Percentiles rank a stretch among this genome's conserved stretches.
Conservation (phyloP, 2,113 vertebrate genomes). For the Terrapene triunguis region DNA sequence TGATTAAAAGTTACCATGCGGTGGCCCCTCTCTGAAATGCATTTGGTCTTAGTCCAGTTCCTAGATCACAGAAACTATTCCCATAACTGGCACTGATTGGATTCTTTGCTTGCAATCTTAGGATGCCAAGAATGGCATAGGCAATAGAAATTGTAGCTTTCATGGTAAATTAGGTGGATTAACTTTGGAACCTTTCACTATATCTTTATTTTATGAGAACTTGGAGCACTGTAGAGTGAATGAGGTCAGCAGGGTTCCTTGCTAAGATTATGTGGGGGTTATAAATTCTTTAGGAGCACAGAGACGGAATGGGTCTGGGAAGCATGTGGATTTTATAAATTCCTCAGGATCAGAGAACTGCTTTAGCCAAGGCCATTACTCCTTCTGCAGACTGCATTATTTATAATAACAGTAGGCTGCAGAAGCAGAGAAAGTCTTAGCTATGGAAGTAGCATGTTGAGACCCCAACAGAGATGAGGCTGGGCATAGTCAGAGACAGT, state of each 20-base stretch:
- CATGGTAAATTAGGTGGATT: not conserved
- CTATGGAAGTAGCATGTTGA: not conserved
- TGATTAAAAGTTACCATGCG: not conserved
- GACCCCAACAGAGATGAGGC: not conserved
- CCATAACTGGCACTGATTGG: not conserved
- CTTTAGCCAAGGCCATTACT: not conserved
- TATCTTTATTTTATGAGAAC: not conserved
- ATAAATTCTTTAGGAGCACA: not conserved
- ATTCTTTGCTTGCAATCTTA: not conserved
- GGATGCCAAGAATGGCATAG: not conserved
- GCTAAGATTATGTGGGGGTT: not conserved
- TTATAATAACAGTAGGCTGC: not conserved
- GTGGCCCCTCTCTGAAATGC: not conserved
- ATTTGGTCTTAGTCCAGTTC: not conserved
- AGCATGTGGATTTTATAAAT: not conserved
- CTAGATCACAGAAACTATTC: not conserved
- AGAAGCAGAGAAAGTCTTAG: not conserved
- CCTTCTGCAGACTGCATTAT: not conserved
- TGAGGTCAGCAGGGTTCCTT: not conserved
- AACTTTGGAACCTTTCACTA: not conserved
- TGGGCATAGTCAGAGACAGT: not conserved
- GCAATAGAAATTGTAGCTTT: not conserved
- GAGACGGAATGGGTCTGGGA: not conserved
- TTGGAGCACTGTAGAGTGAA: not conserved
- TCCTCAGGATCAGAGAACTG: not conserved